phyloP scores from a whole-genome alignment of 2,113 vertebrate species.

The Percopsis transmontana region DNA sequence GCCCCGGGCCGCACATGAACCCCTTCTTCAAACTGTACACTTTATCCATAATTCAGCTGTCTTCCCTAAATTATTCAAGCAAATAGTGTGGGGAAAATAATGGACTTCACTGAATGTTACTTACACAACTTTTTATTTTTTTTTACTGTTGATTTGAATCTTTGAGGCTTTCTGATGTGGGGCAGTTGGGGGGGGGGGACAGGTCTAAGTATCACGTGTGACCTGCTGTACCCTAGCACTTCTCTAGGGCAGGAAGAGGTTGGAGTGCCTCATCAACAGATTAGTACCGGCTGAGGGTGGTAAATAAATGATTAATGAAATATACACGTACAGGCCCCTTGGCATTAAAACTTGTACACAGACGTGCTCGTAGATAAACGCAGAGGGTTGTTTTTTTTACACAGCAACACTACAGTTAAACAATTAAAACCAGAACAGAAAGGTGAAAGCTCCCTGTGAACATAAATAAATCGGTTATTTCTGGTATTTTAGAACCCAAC shows the following conservation, averaged over 20 bases:
- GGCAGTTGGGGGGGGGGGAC: conserved; percentile 10
- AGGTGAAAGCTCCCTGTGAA: background rate
- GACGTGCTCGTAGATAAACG: background rate
- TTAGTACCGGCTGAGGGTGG: conserved; percentile 40
- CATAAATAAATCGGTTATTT: background rate
- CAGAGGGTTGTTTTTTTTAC: background rate
- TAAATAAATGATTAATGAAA: conserved; percentile 51
- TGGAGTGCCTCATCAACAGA: conserved; percentile 50
- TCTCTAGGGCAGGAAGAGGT: conserved; percentile 22
- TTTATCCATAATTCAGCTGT: conserved; percentile 99
- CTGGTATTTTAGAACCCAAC: background rate
- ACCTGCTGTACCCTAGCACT: conserved; percentile 38
- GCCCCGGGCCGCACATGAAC: conserved; percentile 94
- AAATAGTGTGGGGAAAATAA: conserved; percentile 98
- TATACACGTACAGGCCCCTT: background rate
- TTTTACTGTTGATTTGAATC: conserved; percentile 95
- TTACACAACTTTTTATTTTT: conserved; percentile 90
- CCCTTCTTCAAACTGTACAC: conserved; percentile 99
- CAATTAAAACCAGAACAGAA: background rate
- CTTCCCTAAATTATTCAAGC: conserved; percentile 99
- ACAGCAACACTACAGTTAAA: background rate
- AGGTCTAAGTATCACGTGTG: conserved; percentile 36
- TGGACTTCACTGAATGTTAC: conserved; percentile 96
- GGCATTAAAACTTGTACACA: background rate
- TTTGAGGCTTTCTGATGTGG: conserved; percentile 79